A percentile compares a stretch with the other conserved stretches of the same genome.
These are phyloP conservation scores for Lobophora halterata DNA, from an alignment of 2,888 invertebrate genomes.

Conservation along the genomic window DNA sequence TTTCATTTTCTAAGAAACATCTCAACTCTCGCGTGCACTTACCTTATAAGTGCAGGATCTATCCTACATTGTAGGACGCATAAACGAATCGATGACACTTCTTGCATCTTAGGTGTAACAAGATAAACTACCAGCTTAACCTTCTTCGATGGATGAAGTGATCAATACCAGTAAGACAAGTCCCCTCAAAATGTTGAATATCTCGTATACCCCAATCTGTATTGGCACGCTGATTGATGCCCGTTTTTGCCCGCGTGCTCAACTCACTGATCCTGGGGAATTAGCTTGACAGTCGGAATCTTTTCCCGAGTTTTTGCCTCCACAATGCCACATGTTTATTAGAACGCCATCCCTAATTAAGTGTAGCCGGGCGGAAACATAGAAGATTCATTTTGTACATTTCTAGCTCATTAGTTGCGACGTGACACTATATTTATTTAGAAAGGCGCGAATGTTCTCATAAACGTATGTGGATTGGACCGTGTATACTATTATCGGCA, in stretches of 20 bases:
- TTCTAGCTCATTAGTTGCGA: slow-evolving; percentile 29
- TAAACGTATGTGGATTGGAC: slow-evolving; percentile 35
- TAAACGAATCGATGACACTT: too few relatives aligned
- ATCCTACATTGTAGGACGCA: too few relatives aligned
- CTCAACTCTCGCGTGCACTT: slow-evolving; percentile 11
- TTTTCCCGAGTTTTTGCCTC: slow-evolving; percentile 68
- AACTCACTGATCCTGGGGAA: slow-evolving; percentile 62
- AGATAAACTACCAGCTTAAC: too few relatives aligned
- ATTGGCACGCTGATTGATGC: slow-evolving; percentile 66
- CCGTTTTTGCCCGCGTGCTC: slow-evolving; percentile 70
- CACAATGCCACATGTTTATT: slow-evolving; percentile 69
- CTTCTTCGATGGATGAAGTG: too few relatives aligned
- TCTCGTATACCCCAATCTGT: slow-evolving; percentile 44
- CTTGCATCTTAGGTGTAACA: too few relatives aligned
- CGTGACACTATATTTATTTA: slow-evolving; percentile 27
- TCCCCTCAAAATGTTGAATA: slow-evolving; percentile 38
- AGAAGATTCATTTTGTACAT: slow-evolving; percentile 34
- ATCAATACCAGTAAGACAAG: background rate
- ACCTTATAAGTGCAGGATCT: too few relatives aligned
- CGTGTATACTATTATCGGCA: slow-evolving; percentile 36
- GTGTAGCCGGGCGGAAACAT: slow-evolving; percentile 66
- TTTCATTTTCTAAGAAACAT: slow-evolving; percentile 19
- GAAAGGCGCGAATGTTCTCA: slow-evolving; percentile 33
- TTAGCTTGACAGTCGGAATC: slow-evolving; percentile 75
- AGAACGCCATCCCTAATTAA: slow-evolving; percentile 61